Evolutionary conservation across 2,113 vertebrate genomes (phyloP).

Genomic region (Bubo scandiacus): DNA sequence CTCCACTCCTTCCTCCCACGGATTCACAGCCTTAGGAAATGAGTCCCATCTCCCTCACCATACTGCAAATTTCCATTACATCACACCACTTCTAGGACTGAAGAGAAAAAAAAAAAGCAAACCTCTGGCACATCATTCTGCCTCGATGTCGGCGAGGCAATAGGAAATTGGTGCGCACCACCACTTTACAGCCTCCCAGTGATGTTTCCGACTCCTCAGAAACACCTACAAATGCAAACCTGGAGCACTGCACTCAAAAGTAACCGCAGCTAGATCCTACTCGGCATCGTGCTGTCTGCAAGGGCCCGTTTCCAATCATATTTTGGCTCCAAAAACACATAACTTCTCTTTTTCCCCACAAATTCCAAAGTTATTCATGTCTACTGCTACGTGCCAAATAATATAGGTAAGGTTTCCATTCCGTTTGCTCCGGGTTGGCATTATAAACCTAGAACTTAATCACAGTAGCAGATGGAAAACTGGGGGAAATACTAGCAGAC

Average conservation of each 20-base stretch:
- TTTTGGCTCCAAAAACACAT: neutral
- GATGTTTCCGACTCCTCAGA: neutral
- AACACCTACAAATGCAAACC: neutral
- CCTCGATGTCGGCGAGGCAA: neutral
- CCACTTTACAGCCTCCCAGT: neutral
- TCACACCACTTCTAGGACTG: neutral
- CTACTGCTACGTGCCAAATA: neutral
- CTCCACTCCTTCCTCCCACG: no score
- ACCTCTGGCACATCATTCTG: neutral
- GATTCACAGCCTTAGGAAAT: neutral
- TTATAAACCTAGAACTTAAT: constrained; percentile 10
- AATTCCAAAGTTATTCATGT: constrained; percentile 38
- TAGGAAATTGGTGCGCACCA: rapidly evolving
- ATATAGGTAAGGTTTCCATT: constrained; percentile 42
- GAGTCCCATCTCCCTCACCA: neutral
- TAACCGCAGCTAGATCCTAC: neutral
- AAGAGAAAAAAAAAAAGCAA: neutral
- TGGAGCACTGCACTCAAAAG: neutral
- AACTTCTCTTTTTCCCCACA: neutral
- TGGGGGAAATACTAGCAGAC: neutral
- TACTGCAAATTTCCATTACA: neutral
- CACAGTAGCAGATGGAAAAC: constrained; percentile 61
- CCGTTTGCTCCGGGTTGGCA: neutral
- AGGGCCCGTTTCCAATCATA: neutral
- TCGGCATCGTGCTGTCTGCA: neutral